Evolutionary conservation across 2,797 vertebrate species (phyloP).

Genomic region (Tenualosa ilisha): DNA sequence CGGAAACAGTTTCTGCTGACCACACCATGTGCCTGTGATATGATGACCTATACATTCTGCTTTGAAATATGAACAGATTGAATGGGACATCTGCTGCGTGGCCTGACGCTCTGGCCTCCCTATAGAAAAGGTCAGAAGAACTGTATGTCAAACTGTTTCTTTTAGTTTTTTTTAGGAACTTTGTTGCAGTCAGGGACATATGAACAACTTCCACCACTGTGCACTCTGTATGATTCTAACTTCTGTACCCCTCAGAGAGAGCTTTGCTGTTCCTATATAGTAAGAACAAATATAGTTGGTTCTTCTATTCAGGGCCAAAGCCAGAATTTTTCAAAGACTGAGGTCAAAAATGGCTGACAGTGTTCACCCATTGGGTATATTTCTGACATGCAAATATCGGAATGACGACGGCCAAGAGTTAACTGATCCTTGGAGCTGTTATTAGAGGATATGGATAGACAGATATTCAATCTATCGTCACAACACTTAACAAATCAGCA

Average conservation of each 20-base stretch:
- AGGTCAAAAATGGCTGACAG: too few relatives aligned
- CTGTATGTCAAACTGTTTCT: neutral
- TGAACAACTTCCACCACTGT: neutral
- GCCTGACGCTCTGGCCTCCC: neutral
- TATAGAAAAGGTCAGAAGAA: conserved; percentile 15
- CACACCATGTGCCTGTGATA: neutral
- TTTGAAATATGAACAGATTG: conserved; percentile 20
- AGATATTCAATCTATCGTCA: too few relatives aligned
- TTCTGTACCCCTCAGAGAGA: neutral
- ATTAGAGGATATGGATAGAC: too few relatives aligned
- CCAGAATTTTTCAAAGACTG: too few relatives aligned
- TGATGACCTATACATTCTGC: conserved; percentile 21
- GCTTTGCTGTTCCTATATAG: neutral
- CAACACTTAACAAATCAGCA: too few relatives aligned
- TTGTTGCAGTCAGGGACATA: neutral
- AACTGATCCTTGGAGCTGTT: too few relatives aligned
- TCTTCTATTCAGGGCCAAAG: neutral
- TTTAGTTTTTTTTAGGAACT: neutral
- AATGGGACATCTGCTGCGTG: neutral
- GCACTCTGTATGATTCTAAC: neutral
- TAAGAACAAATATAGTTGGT: neutral
- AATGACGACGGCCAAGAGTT: too few relatives aligned
- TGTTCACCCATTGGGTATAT: too few relatives aligned
- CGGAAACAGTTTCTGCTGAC: neutral
- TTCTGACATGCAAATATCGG: too few relatives aligned